Conservation (phyloP, 2,888 invertebrate genomes). For the Trichacis sp. region DNA sequence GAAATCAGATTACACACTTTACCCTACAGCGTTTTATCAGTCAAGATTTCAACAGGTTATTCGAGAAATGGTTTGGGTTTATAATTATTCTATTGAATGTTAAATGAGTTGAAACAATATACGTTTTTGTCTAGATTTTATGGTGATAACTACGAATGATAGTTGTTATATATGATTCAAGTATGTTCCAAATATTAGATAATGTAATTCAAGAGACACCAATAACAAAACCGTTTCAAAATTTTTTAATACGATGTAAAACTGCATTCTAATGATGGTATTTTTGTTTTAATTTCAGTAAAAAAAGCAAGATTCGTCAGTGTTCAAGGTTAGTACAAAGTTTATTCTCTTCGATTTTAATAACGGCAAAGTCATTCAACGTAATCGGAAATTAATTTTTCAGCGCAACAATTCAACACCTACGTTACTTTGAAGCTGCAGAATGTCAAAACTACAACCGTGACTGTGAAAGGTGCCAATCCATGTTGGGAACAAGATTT, state of each 20-base stretch:
- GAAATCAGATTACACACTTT: background rate
- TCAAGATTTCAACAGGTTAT: constrained; percentile 8
- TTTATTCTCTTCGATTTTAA: background rate
- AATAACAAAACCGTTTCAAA: no score
- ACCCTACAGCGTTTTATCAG: background rate
- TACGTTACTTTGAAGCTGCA: constrained; percentile 97
- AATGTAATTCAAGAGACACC: no score
- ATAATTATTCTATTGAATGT: background rate
- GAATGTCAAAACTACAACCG: constrained; percentile 98
- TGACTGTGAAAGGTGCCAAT: constrained; percentile 94
- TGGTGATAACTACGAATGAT: no score
- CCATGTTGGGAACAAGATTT: constrained; percentile 99
- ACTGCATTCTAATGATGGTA: background rate
- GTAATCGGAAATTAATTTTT: constrained; percentile 53
- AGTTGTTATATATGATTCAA: no score
- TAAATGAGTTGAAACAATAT: background rate
- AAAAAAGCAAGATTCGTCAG: constrained; percentile 90
- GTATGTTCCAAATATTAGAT: background rate
- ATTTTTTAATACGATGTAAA: no score
- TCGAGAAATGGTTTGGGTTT: background rate
- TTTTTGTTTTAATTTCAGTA: constrained; percentile 81
- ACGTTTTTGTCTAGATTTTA: background rate
- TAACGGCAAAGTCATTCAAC: background rate
- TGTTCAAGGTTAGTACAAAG: constrained; percentile 79
- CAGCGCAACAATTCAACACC: constrained; percentile 92